Conservation (phyloP, 2,113 vertebrate species). For the Cebidichthys violaceus region DNA sequence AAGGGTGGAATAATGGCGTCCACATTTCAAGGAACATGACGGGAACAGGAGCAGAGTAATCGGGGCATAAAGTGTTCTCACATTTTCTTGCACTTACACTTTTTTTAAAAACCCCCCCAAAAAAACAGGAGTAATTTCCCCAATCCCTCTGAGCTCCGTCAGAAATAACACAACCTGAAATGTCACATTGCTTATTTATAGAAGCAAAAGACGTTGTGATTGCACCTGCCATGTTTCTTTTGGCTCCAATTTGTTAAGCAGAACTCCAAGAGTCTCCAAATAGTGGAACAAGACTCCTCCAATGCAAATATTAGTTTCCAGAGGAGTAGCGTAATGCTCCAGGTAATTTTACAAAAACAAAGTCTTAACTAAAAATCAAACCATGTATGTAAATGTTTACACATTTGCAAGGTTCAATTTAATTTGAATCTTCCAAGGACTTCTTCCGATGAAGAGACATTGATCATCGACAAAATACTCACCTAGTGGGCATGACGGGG, state of each 20-base stretch:
- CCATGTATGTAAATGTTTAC: not conserved
- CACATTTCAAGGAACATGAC: not conserved
- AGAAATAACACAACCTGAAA: constrained; percentile 41
- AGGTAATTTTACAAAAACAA: not conserved
- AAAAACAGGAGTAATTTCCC: not conserved
- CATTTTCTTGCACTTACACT: constrained; percentile 19
- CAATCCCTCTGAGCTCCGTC: not conserved
- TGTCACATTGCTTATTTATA: constrained; percentile 54
- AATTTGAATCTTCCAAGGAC: not conserved
- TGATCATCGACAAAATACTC: constrained; percentile 10
- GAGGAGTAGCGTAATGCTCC: not conserved
- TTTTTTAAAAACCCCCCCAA: not conserved
- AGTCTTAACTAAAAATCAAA: not conserved
- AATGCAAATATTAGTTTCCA: constrained; percentile 8
- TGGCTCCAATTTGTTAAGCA: constrained; percentile 7
- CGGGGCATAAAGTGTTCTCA: not conserved
- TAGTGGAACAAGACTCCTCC: constrained; percentile 14
- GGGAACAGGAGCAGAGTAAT: constrained; percentile 14
- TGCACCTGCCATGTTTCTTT: constrained; percentile 26
- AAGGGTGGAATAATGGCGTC: not conserved
- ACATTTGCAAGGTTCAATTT: not conserved
- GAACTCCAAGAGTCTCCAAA: constrained; percentile 13
- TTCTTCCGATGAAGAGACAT: not conserved
- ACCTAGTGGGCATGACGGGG: not conserved
- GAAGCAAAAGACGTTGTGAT: constrained; percentile 31